Evolutionary conservation across 2,113 vertebrate genomes (phyloP).

Genomic region (Fregata magnificens): DNA sequence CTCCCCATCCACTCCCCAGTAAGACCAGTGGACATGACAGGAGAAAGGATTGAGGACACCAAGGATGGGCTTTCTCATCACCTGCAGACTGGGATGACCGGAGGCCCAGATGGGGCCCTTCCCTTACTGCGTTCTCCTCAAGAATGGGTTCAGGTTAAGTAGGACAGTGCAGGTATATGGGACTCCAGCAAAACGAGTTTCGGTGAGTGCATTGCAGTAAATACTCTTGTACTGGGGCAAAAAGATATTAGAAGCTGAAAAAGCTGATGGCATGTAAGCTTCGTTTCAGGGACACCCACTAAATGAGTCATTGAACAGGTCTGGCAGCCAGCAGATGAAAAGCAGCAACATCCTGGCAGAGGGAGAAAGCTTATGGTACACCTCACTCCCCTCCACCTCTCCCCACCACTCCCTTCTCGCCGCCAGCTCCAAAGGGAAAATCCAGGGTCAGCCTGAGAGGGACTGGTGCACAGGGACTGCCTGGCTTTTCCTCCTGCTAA

Average conservation of each 20-base stretch:
- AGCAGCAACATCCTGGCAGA: not conserved
- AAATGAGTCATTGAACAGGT: not conserved
- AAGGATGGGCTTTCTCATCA: not conserved
- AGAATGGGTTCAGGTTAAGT: not conserved
- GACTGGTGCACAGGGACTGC: rapidly evolving
- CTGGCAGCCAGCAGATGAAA: not conserved
- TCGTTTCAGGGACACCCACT: not conserved
- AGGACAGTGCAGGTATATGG: not conserved
- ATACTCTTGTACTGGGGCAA: not conserved
- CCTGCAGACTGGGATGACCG: not conserved
- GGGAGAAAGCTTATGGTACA: not conserved
- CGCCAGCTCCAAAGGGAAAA: not conserved
- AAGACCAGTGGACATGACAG: not conserved
- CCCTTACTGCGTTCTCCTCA: not conserved
- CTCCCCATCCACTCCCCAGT: not conserved
- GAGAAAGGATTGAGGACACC: not conserved
- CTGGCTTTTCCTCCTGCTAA: not conserved
- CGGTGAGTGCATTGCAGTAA: not conserved
- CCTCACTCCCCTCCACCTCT: not conserved
- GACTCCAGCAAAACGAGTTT: not conserved
- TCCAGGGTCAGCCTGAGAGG: not conserved
- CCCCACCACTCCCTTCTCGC: not conserved
- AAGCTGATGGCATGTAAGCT: not conserved
- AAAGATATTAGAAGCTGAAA: not conserved
- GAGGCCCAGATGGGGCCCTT: not conserved